Evolutionary conservation across 2,797 vertebrate species (phyloP).

Genomic region (Erithacus rubecula): DNA sequence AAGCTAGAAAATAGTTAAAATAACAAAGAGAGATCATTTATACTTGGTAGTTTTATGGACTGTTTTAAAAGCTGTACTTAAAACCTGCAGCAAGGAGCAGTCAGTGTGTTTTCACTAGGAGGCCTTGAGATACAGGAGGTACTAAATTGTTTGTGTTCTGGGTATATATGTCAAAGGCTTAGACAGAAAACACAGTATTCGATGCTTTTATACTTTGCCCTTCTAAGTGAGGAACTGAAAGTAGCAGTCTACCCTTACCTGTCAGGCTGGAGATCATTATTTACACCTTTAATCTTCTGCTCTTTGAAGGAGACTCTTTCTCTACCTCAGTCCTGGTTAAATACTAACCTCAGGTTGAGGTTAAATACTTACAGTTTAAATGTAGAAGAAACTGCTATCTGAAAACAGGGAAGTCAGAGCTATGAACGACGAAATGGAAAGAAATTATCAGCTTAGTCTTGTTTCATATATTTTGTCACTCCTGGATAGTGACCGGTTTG

Average conservation of each 20-base stretch:
- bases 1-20: neutral
- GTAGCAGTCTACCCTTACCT: neutral
- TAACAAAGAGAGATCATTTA: neutral
- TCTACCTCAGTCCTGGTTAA: neutral
- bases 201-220: neutral
- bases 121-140: neutral
- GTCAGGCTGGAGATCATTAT: neutral
- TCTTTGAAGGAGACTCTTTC: neutral
- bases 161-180: neutral
- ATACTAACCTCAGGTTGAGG: neutral
- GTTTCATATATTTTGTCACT: neutral
- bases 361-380: conserved; percentile 16
- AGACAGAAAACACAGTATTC: neutral
- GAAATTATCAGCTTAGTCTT: neutral
- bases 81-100: neutral
- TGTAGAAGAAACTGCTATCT: neutral
- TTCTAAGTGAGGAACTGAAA: neutral
- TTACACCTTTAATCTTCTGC: neutral
- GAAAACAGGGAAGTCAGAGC: neutral
- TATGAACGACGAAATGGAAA: neutral
- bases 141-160: neutral
- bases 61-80: neutral
- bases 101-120: neutral
- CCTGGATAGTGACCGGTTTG: neutral
- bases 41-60: neutral